A percentile compares a stretch with the other conserved stretches of the same genome.
Conservation (phyloP, 2,888 invertebrate genomes). For the Enchytraeus crypticus region DNA sequence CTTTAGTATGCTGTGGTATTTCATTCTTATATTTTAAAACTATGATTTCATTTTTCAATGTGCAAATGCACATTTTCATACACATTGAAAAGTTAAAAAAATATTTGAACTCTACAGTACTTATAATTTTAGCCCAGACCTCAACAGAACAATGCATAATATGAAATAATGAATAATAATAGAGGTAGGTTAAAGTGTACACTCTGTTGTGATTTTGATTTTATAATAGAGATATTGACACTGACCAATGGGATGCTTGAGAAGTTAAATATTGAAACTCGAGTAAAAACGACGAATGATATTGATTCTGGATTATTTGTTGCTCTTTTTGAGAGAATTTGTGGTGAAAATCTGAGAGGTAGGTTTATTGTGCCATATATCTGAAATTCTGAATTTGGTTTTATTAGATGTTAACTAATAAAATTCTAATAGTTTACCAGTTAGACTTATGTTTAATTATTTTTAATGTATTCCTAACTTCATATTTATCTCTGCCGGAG, state of each 20-base stretch:
- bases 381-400: not conserved
- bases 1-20: not conserved
- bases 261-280: slow-evolving; percentile 36
- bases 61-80: too few relatives aligned
- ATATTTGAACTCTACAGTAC: too few relatives aligned
- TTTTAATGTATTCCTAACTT: too few relatives aligned
- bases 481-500: too few relatives aligned
- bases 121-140: too few relatives aligned
- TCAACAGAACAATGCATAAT: too few relatives aligned
- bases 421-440: not conserved
- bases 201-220: too few relatives aligned
- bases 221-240: slow-evolving; percentile 30
- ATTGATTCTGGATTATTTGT: slow-evolving; percentile 40
- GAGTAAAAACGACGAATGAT: slow-evolving; percentile 33
- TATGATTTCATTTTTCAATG: too few relatives aligned
- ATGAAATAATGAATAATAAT: too few relatives aligned
- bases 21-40: not conserved
- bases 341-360: slow-evolving; percentile 37
- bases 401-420: not conserved
- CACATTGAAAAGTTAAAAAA: too few relatives aligned
- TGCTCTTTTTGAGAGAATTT: slow-evolving; percentile 42
- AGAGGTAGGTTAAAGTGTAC: too few relatives aligned
- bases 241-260: slow-evolving; percentile 38
- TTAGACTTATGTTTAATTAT: not conserved
- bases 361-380: not conserved